phyloP scores from a whole-genome alignment of 2,113 vertebrate genomes.

The Neolamprologus toae region DNA sequence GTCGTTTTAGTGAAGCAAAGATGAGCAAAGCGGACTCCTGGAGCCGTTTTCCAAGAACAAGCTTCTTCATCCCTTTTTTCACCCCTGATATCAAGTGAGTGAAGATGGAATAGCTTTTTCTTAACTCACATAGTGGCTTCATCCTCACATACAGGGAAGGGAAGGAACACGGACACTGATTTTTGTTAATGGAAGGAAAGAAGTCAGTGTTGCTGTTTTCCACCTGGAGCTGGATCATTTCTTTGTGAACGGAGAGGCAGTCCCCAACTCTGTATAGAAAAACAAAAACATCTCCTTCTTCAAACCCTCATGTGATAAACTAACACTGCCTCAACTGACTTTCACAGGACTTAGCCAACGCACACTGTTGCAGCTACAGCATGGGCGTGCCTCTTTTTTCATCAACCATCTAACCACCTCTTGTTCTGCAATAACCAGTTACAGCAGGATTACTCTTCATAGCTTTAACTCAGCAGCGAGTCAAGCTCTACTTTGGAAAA shows the following conservation, averaged over 20 bases:
- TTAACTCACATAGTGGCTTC: neutral
- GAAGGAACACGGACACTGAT: neutral
- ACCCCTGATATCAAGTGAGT: neutral
- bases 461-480: slow-evolving; percentile 63
- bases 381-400: slow-evolving; percentile 43
- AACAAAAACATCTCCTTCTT: neutral
- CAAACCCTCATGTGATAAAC: slow-evolving; percentile 32
- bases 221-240: neutral
- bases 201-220: neutral
- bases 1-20: slow-evolving; percentile 3
- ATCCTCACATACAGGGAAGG: neutral
- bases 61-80: neutral
- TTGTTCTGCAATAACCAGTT: slow-evolving; percentile 39
- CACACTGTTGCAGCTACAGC: neutral
- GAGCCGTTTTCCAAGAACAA: neutral
- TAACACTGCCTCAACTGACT: slow-evolving; percentile 56
- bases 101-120: neutral
- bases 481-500: slow-evolving; percentile 27
- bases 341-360: slow-evolving; percentile 34
- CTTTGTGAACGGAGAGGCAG: neutral
- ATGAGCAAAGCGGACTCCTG: slow-evolving; percentile 14
- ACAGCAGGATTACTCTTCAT: slow-evolving; percentile 50
- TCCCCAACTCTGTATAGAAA: neutral
- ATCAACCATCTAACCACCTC: slow-evolving; percentile 33
- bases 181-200: neutral